These are phyloP conservation scores for Corydoras maculifer DNA, from an alignment of 2,113 vertebrate genomes.

Conservation along the genomic window DNA sequence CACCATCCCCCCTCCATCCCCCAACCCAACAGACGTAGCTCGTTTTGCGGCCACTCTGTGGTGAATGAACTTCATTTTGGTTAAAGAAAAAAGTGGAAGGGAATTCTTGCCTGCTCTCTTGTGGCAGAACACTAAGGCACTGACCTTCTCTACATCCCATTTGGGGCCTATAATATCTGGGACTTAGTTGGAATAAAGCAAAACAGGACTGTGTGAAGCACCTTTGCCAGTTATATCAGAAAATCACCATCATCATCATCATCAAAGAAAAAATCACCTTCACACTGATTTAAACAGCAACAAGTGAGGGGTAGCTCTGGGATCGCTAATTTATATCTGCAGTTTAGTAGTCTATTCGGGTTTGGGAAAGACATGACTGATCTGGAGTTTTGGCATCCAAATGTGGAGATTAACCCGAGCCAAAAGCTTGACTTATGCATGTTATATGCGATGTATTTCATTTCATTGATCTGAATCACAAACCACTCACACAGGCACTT, in stretches of 20 bases:
- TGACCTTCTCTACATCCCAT: conserved; percentile 17
- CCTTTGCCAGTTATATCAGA: background rate
- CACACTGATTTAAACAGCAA: conserved; percentile 1
- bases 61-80: conserved; percentile 32
- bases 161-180: conserved; percentile 19
- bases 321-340: conserved; percentile 4
- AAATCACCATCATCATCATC: too few relatives aligned
- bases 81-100: conserved; percentile 22
- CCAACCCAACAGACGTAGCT: conserved; percentile 48
- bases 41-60: conserved; percentile 45
- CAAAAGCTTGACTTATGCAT: conserved; percentile 29
- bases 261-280: background rate
- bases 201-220: conserved; percentile 10
- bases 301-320: background rate
- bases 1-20: conserved; percentile 16
- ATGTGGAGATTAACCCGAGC: conserved; percentile 12
- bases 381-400: conserved; percentile 25
- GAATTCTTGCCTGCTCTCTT: conserved; percentile 23
- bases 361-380: conserved; percentile 20
- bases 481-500: conserved; percentile 19
- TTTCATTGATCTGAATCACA: conserved; percentile 17
- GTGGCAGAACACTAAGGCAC: conserved; percentile 14
- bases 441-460: conserved; percentile 18
- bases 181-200: conserved; percentile 12
- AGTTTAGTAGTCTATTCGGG: conserved; percentile 22